Evolutionary conservation across 2,797 vertebrate genomes (phyloP), one percentile per base, ranked within the genome.

Genomic region (Psittacula derbiana): DNA sequence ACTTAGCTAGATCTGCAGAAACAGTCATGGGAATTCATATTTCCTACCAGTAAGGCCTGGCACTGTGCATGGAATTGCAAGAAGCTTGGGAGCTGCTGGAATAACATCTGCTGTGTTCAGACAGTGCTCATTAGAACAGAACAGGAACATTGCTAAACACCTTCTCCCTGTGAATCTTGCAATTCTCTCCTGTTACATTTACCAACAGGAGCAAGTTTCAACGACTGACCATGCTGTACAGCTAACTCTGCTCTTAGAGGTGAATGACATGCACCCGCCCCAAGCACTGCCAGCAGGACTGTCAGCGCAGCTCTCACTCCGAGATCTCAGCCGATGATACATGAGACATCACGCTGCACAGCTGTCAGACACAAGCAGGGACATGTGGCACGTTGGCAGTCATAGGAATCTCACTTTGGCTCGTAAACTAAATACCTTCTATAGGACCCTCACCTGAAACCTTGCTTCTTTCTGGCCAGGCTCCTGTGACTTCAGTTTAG

Each of bases 341-440:
- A 82, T 3, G 5, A 95, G 96, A 92, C 92, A 74, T 92, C 92
- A 78, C 3, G 0, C 60, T 61, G 80, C 52, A 78, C 27, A 12
- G 43, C 87, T 96, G 95, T 97, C 95, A 98, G 96, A 69, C 74
- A 88, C 98, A 96, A 96, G 98, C 95, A 28, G 9, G 69, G 94
- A 88, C 98, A 96, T 97, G 98, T 19, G 47, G 55, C 41, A 80
- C 64, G 81, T 69, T 96, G 95, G 96, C 90, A 96, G 91, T 92
- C 53, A 60, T 13, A 82, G 93, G 88, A 96, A 73, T 93, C 92
- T 88, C 91, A 86, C 85, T 96, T 94, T 75, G 80, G 84, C 72
- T 95, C 41, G 19, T 66, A 69, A 74, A 67, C 30, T 19, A 69
- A 91, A 44, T 74, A 15, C 7, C 38, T 90, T 88, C 64, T 47